These are phyloP conservation scores for Agriopis leucophaearia DNA, from an alignment of 2,888 invertebrate species.

Conservation along the genomic window DNA sequence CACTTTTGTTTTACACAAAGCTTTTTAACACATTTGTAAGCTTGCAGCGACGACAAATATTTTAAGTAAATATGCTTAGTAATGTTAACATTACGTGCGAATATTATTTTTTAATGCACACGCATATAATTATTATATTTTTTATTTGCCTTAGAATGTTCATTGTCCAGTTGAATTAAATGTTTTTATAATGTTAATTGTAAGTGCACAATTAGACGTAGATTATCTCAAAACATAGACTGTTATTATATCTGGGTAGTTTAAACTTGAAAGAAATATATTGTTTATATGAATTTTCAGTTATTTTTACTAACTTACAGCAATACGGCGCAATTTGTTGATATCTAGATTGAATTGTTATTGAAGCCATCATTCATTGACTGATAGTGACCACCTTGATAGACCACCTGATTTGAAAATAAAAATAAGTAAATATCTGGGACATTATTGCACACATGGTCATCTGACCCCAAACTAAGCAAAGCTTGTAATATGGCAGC, in stretches of 20 bases:
- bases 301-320: neutral
- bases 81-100: neutral
- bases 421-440: no score
- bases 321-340: neutral
- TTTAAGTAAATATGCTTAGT: neutral
- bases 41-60: neutral
- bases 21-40: neutral
- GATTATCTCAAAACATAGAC: neutral
- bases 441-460: no score
- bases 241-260: neutral
- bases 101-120: neutral
- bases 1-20: neutral
- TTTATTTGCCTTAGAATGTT: neutral
- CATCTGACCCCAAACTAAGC: no score
- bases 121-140: neutral
- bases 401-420: neutral
- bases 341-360: neutral
- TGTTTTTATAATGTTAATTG: neutral
- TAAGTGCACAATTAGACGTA: neutral
- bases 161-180: neutral
- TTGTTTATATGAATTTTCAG: neutral
- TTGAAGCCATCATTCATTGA: neutral
- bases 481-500: no score
- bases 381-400: neutral
- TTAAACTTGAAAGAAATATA: neutral